Evolutionary conservation across 1,140 invertebrate species (phyloP).

Genomic region (Plectrocnemia conspersa): DNA sequence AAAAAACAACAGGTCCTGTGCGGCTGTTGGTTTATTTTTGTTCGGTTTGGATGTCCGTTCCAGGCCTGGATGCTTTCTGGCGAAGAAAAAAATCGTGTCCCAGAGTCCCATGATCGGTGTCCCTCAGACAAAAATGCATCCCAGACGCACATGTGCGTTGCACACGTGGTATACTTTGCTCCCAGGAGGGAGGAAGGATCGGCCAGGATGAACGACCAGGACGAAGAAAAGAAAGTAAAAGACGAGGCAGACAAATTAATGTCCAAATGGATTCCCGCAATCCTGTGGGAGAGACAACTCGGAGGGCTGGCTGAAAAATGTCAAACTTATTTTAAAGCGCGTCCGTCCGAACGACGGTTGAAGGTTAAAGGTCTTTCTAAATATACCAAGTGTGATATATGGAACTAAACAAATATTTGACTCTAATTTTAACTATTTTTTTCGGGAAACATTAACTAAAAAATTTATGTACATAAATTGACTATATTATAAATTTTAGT

Average conservation of each 20-base stretch:
- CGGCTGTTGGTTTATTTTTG: conserved; percentile 25
- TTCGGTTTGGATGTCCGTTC: conserved; percentile 22
- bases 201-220: conserved; percentile 16
- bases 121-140: conserved; percentile 19
- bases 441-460: too few relatives aligned
- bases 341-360: too few relatives aligned
- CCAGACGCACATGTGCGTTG: conserved; percentile 25
- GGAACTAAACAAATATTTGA: too few relatives aligned
- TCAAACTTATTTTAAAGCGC: too few relatives aligned
- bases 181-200: neutral
- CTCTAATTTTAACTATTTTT: too few relatives aligned
- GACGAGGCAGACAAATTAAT: neutral
- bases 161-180: conserved; percentile 23
- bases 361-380: too few relatives aligned
- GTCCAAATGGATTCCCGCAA: conserved; percentile 10
- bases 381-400: too few relatives aligned
- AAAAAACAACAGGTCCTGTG: conserved; percentile 22
- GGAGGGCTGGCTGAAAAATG: too few relatives aligned
- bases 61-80: conserved; percentile 9
- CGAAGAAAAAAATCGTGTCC: conserved; percentile 15
- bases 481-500: too few relatives aligned
- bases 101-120: conserved; percentile 19
- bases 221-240: conserved; percentile 10
- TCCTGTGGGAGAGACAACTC: conserved; percentile 4
- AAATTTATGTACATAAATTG: too few relatives aligned